Base-by-base conservation (phyloP, 2,113 vertebrate species). In the Colossoma macropomum region DNA sequence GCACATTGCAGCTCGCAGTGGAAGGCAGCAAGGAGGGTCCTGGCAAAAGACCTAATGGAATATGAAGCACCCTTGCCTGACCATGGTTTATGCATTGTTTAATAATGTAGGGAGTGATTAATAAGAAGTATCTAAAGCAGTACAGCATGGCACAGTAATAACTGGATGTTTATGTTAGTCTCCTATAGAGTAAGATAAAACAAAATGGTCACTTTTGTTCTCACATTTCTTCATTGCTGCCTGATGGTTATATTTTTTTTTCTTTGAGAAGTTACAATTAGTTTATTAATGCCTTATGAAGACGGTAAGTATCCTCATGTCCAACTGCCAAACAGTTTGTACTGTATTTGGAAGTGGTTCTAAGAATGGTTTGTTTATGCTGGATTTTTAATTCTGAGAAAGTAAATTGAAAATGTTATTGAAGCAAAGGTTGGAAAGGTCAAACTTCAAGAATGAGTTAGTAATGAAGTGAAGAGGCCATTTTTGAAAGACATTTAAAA, bases 81-180 rank as follows among this genome's bases (percentile, higher is more conserved):
- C 65, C 63, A 50, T 82, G 59, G 48, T 25, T 19, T 28, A 38
- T 65, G n/a, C 70, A 27, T 86, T 71, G 41, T 84, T 80, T 77
- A 77, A 65, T 66, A 60, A 71, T 66, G 74, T 80, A 41, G 56
- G 28, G 25, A 75, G 34, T 83, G 70, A 83, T 63, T 56, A 59
- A 78, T 85, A 70, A 82, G 75, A 75, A 65, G 52, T 75, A 72
- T n/a, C 27, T 76, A 80, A 83, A 41, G 70, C 81, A 87, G 81
- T 77, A 81, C 62, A 65, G 84, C 84, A 73, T 87, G 86, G 32
- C 41, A 74, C 68, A 84, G 41, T 75, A 34, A 63, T 82, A 80
- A 85, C 70, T 86, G 77, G 81, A 85, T 84, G 78, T 87, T 78
- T 87, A 52, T 76, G 77, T 65, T 69, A 30, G 71, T 80, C 54